These are phyloP conservation scores for Parapsyche elsis DNA, from an alignment of 1,140 invertebrate genomes.

Conservation along the genomic window DNA sequence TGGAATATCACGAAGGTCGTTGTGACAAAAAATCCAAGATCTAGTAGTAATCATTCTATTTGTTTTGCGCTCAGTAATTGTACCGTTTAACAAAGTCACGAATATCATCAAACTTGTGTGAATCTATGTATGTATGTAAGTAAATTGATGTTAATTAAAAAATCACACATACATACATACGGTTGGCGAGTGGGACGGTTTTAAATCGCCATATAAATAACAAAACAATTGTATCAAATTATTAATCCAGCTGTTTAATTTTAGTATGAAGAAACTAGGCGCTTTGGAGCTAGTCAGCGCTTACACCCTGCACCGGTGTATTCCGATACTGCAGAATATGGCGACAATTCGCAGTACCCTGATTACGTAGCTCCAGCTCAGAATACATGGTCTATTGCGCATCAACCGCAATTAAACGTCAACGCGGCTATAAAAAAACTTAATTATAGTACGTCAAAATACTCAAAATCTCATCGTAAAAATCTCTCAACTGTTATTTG, in stretches of 20 bases:
- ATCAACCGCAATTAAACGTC: slow-evolving; percentile 38
- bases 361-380: slow-evolving; percentile 47
- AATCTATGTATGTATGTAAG: too few relatives aligned
- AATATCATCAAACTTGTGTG: too few relatives aligned
- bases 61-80: too few relatives aligned
- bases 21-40: too few relatives aligned
- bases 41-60: too few relatives aligned
- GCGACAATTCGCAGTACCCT: slow-evolving; percentile 45
- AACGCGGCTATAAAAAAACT: slow-evolving; percentile 44
- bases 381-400: slow-evolving; percentile 45
- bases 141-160: too few relatives aligned
- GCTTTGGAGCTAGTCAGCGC: slow-evolving; percentile 40
- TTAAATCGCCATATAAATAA: too few relatives aligned
- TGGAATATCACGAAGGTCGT: too few relatives aligned
- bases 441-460: slow-evolving; percentile 45
- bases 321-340: slow-evolving; percentile 46
- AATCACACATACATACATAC: too few relatives aligned
- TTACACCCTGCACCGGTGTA: slow-evolving; percentile 49
- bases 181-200: too few relatives aligned
- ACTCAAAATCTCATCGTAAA: not conserved
- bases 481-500: not conserved
- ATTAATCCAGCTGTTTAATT: not conserved
- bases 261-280: slow-evolving; percentile 24
- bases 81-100: not conserved
- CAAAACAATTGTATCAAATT: too few relatives aligned